Conservation (phyloP, 2,797 vertebrate species). For the Chelidonichthys spinosus region DNA sequence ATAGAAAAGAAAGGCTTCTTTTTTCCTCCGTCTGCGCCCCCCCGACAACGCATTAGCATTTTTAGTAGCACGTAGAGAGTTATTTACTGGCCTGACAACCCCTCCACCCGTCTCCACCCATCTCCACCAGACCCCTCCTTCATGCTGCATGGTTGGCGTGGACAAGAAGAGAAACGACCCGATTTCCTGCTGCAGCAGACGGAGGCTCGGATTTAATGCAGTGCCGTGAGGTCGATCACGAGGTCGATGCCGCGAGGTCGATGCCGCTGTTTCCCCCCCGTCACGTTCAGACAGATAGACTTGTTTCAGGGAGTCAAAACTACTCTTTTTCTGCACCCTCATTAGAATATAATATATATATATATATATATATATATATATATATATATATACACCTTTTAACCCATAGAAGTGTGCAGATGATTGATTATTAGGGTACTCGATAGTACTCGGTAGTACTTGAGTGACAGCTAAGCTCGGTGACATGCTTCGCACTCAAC, state of each 20-base stretch:
- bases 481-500: too few relatives aligned
- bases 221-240: too few relatives aligned
- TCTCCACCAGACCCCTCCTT: conserved; percentile 10
- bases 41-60: conserved; percentile 74
- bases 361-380: neutral
- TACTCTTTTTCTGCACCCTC: neutral
- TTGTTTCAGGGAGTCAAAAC: neutral
- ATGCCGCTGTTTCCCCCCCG: neutral
- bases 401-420: too few relatives aligned
- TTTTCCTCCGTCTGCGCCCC: conserved; percentile 14
- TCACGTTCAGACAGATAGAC: neutral
- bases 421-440: too few relatives aligned
- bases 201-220: too few relatives aligned
- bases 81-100: conserved; percentile 67
- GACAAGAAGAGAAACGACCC: conserved; percentile 54
- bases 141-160: conserved; percentile 7
- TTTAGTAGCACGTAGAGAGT: conserved; percentile 79
- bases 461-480: too few relatives aligned
- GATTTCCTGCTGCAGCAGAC: conserved; percentile 21
- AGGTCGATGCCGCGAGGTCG: too few relatives aligned
- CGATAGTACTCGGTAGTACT: too few relatives aligned
- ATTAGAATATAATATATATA: neutral
- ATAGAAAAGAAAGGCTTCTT: conserved; percentile 33
- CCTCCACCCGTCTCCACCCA: conserved; percentile 11
- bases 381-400: conserved; percentile 9